Conservation (phyloP, 35 echinoderm and acorn worm genomes). For the Ptychodera flava region DNA sequence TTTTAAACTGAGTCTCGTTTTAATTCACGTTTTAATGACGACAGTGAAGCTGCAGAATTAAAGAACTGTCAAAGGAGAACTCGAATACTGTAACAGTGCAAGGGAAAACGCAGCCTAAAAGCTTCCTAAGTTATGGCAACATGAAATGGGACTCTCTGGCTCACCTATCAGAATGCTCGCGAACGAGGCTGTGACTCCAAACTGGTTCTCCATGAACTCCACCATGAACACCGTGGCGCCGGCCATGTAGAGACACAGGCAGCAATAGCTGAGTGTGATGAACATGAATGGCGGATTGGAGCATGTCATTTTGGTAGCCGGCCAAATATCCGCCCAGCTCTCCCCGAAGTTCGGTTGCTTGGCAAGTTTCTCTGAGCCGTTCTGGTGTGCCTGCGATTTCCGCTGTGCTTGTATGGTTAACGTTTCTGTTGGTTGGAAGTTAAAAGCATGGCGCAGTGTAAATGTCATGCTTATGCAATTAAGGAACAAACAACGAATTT, state of each 20-base stretch:
- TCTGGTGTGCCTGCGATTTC: constrained; percentile 19
- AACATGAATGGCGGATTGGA: constrained; percentile 57
- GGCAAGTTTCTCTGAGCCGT: constrained; percentile 5
- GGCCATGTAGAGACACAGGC: constrained; percentile 17
- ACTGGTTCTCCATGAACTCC: constrained; percentile 34
- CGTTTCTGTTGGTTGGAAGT: too few species aligned
- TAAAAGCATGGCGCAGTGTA: too few species aligned
- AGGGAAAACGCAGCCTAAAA: too few species aligned
- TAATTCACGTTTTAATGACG: too few species aligned
- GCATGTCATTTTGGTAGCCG: constrained; percentile 38
- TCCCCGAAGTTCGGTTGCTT: constrained; percentile 25
- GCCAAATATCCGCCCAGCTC: constrained; percentile 22
- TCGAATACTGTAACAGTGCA: too few species aligned
- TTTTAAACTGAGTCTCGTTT: too few species aligned
- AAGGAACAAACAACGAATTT: too few species aligned
- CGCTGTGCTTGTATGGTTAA: not conserved
- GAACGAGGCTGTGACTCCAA: constrained; percentile 21
- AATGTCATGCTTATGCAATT: too few species aligned
- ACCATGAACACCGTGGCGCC: constrained; percentile 21
- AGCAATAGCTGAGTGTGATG: constrained; percentile 23
- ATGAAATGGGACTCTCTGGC: too few species aligned
- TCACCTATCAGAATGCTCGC: constrained; percentile 28
- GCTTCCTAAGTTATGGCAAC: too few species aligned
- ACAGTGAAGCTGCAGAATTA: too few species aligned
- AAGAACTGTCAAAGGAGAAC: too few species aligned